Evolutionary conservation across 2,888 invertebrate species (phyloP), one percentile per base, ranked within the genome.

Genomic region (Ctenicera cuprea): DNA sequence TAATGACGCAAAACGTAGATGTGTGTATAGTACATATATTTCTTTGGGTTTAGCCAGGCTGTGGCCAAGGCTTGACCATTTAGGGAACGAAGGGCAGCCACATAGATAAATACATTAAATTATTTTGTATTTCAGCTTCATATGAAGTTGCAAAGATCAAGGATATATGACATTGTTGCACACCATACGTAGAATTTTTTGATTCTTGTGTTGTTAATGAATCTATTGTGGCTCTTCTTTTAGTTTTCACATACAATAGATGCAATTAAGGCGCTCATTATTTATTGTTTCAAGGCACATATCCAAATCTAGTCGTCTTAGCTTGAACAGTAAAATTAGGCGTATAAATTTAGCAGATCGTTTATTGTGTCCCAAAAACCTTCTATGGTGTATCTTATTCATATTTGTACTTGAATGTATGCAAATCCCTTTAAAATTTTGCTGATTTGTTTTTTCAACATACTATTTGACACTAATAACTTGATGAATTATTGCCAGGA

Each of bases 31-130:
- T 48, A 2, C 2, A 43, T n/a, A 43, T 26, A 43, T 22, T 50
- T 22, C 52, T 54, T 54, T 54, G 26, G 30, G 54, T 33, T 54
- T 14, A 30, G 8, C n/a, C 30, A 22, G 33, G 66, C 37, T 63
- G 68, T 71, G 75, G 67, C 73, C 77, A 77, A 77, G 77, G 75
- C 38, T 77, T 71, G 68, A 68, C 78, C 75, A 75, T 77, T 78
- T 78, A 72, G 48, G 73, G 78, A 62, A 30, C 65, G 78, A 78
- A 77, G 78, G 78, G 78, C 75, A 74, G 70, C 74, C 69, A 45
- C 62, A 48, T 52, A 61, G 64, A 54, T 65, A 45, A 61, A 59
- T 48, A 20, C 26, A 18, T 73, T 22, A 54, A 54, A 22, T 50
- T 50, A 14, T 74, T 68, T 69, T 76, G 70, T 63, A 57, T 76